These are phyloP conservation scores for Tetragonisca angustula DNA, from an alignment of 2,888 invertebrate species.

Conservation along the genomic window DNA sequence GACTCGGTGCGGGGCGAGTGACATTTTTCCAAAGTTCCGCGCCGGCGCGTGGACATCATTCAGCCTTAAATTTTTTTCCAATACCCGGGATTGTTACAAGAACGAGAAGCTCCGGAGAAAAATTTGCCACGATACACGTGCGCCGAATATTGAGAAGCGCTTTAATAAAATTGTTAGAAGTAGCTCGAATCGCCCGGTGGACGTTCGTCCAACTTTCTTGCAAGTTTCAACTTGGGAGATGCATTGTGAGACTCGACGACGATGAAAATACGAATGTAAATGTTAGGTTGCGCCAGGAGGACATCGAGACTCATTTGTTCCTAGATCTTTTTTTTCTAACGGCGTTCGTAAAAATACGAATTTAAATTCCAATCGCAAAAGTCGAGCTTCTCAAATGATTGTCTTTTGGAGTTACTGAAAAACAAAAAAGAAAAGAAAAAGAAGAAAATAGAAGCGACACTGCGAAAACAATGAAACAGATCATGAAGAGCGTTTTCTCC, in stretches of 20 bases:
- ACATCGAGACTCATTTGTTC: neutral
- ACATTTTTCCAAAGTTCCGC: neutral
- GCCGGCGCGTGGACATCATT: neutral
- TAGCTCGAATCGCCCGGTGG: neutral
- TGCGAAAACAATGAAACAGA: conserved; percentile 7
- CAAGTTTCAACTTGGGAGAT: neutral
- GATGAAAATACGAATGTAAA: neutral
- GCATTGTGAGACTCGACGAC: neutral
- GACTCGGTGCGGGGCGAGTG: neutral
- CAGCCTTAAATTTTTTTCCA: neutral
- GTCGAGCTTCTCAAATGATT: no score
- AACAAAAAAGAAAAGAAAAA: no score
- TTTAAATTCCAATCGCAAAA: no score
- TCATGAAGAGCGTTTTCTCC: conserved; percentile 22
- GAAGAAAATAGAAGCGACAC: neutral
- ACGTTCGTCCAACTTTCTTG: neutral
- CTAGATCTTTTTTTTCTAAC: neutral
- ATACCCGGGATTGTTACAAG: neutral
- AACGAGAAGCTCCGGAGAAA: neutral
- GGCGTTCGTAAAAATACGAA: no score
- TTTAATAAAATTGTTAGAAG: conserved; percentile 7
- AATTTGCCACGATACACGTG: neutral
- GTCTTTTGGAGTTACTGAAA: no score
- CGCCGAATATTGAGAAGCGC: neutral
- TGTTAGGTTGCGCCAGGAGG: neutral